These are phyloP conservation scores for Phocides pigmalion DNA, from an alignment of 1,140 invertebrate species.

Conservation along the genomic window DNA sequence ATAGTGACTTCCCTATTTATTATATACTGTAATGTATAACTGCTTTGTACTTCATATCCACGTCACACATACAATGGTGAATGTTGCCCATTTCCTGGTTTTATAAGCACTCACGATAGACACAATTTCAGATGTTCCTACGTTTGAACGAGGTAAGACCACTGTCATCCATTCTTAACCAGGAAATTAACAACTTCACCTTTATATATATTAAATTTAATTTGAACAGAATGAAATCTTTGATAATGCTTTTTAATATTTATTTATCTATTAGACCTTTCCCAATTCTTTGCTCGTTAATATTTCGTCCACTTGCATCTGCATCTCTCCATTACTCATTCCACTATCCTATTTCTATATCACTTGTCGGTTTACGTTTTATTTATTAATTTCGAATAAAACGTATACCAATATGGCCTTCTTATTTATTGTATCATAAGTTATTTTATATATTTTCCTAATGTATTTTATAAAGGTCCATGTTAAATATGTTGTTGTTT, in stretches of 20 bases:
- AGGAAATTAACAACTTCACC: slow-evolving; percentile 63
- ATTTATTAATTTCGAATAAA: slow-evolving; percentile 16
- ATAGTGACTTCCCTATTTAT: slow-evolving; percentile 1
- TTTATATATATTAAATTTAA: slow-evolving; percentile 30
- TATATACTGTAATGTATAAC: slow-evolving; percentile 45
- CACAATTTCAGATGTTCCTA: slow-evolving; percentile 77
- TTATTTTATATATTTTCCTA: slow-evolving; percentile 1
- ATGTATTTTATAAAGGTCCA: slow-evolving; percentile 25
- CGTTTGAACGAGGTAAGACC: slow-evolving; percentile 75
- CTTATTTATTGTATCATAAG: background rate
- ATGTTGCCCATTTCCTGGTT: slow-evolving; percentile 72
- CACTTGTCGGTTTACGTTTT: slow-evolving; percentile 24
- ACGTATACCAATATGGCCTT: background rate
- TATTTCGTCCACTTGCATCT: slow-evolving; percentile 35
- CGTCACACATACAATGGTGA: slow-evolving; percentile 52
- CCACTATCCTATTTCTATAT: slow-evolving; percentile 25
- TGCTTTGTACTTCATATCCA: slow-evolving; percentile 67
- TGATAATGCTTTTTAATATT: slow-evolving; percentile 37
- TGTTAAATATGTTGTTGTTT: slow-evolving; percentile 9
- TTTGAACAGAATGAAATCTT: slow-evolving; percentile 33
- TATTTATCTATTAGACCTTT: slow-evolving; percentile 37
- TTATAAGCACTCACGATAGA: slow-evolving; percentile 57
- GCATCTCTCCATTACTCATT: slow-evolving; percentile 43
- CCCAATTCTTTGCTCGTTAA: slow-evolving; percentile 44
- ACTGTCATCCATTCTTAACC: slow-evolving; percentile 59